Conservation (phyloP, 2,797 vertebrate genomes). For the Danio jaintianensis region DNA sequence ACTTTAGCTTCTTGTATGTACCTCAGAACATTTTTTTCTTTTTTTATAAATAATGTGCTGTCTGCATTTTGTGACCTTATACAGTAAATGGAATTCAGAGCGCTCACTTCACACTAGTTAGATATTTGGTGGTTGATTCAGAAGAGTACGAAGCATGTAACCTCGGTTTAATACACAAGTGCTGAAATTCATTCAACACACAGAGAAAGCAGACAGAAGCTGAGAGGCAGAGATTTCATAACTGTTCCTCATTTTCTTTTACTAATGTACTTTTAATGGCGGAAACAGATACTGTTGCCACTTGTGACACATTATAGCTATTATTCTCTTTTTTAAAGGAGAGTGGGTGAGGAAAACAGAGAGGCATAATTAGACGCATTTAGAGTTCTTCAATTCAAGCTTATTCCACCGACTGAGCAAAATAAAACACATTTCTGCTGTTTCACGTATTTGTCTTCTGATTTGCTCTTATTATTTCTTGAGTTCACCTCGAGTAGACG, state of each 20-base stretch:
- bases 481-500: not conserved
- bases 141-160: not conserved
- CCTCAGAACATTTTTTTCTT: not conserved
- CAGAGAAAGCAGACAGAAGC: not conserved
- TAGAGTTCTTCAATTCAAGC: conserved; percentile 21
- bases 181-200: conserved; percentile 8
- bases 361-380: conserved; percentile 35
- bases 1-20: not conserved
- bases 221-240: conserved; percentile 23
- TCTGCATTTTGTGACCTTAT: no score
- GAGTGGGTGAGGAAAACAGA: conserved; percentile 29
- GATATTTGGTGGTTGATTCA: not conserved
- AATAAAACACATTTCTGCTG: conserved; percentile 11
- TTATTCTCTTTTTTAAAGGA: conserved; percentile 41
- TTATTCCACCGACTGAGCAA: not conserved
- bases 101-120: conserved; percentile 7
- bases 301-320: conserved; percentile 28
- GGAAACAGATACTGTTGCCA: conserved; percentile 21
- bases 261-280: conserved; percentile 37
- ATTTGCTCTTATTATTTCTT: conserved; percentile 7
- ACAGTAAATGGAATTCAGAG: not conserved
- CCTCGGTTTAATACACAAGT: conserved; percentile 5
- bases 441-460: conserved; percentile 20
- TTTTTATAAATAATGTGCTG: no score
- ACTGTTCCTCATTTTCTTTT: conserved; percentile 9